Evolutionary conservation across 2,113 vertebrate genomes (phyloP).

Genomic region (Tinamus guttatus): DNA sequence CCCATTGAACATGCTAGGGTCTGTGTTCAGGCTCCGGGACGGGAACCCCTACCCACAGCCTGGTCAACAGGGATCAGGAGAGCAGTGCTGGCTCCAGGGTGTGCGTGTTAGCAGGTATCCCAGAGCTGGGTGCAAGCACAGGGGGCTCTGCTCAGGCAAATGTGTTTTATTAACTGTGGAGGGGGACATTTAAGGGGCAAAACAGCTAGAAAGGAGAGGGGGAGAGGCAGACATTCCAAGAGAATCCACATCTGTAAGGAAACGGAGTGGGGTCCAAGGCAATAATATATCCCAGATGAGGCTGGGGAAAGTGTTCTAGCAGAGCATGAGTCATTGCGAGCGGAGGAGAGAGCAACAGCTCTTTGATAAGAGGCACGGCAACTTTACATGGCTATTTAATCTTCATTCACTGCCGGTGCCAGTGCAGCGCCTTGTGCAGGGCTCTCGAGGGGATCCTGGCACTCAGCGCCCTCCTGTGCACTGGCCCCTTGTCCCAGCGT

Average conservation of each 20-base stretch:
- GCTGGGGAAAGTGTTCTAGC: constrained; percentile 32
- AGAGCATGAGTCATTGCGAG: constrained; percentile 2
- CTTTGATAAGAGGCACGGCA: constrained; percentile 28
- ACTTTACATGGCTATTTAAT: not conserved
- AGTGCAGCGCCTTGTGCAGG: not conserved
- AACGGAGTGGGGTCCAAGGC: constrained; percentile 44
- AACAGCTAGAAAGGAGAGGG: constrained; percentile 37
- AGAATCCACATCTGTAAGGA: constrained; percentile 72
- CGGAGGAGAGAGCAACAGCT: not conserved
- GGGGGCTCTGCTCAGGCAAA: not conserved
- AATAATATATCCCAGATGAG: constrained; percentile 73
- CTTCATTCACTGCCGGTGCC: not conserved
- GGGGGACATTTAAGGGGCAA: constrained; percentile 40
- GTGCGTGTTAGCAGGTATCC: fast-evolving
- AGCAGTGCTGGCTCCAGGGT: not conserved
- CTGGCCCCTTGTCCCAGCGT: not conserved
- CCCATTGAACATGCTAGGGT: not conserved
- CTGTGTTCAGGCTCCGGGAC: not conserved
- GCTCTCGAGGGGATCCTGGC: not conserved
- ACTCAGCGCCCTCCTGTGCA: too few relatives aligned
- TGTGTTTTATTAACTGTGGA: not conserved
- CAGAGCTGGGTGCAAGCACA: not conserved
- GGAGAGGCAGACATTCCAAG: constrained; percentile 60
- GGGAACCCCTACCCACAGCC: fast-evolving
- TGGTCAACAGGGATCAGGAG: not conserved